phyloP scores from a whole-genome alignment of 2,797 vertebrate species.

The Sciurus vulgaris region DNA sequence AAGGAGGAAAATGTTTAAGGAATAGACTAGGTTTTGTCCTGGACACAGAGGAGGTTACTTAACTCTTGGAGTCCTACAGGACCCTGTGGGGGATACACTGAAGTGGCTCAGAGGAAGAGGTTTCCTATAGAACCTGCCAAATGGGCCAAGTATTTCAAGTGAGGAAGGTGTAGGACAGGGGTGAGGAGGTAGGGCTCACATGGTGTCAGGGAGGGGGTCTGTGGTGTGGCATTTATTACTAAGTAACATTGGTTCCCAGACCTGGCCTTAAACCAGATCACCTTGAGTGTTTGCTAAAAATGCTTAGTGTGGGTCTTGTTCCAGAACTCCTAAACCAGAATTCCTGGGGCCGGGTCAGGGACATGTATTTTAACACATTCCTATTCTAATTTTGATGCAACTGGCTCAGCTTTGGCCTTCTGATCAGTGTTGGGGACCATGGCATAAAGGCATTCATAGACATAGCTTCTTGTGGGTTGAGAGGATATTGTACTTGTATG shows the following conservation, averaged over 20 bases:
- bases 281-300: not conserved
- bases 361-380: not conserved
- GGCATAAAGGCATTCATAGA: not conserved
- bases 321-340: not conserved
- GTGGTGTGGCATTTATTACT: not conserved
- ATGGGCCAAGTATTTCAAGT: not conserved
- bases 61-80: not conserved
- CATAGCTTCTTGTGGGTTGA: not conserved
- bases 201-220: not conserved
- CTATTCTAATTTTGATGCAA: not conserved
- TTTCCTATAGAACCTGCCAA: not conserved
- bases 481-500: not conserved
- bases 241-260: not conserved
- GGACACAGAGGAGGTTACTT: not conserved
- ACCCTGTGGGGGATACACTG: not conserved
- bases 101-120: not conserved
- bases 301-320: not conserved
- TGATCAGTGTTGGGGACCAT: not conserved
- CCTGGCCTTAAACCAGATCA: not conserved
- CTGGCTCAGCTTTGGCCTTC: not conserved
- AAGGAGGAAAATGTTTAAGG: not conserved
- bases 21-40: conserved; percentile 22
- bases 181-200: not conserved
- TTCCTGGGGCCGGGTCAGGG: not conserved
- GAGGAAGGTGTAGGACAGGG: not conserved